phyloP scores from a whole-genome alignment of 2,888 invertebrate genomes.

The Tuta absoluta region DNA sequence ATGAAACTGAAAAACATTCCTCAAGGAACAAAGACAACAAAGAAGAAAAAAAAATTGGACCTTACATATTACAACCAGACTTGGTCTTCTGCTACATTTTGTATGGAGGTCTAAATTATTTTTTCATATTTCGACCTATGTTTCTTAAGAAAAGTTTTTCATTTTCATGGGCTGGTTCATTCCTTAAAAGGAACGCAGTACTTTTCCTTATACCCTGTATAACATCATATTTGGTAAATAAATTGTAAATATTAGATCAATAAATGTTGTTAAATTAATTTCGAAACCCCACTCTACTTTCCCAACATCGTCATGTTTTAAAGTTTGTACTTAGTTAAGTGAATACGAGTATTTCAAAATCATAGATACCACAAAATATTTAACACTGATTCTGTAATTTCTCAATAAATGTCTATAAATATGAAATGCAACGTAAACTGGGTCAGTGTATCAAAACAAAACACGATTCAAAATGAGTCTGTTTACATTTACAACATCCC shows the following conservation, averaged over 20 bases:
- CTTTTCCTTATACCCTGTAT: no score
- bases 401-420: not conserved
- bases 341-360: not conserved
- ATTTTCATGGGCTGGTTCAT: no score
- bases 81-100: no score
- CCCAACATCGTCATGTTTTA: not conserved
- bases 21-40: no score
- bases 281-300: not conserved
- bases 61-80: no score
- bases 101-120: no score
- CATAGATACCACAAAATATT: not conserved
- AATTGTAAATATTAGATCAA: not conserved
- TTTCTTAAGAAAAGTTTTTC: no score
- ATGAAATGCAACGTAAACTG: not conserved
- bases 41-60: no score
- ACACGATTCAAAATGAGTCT: conserved; percentile 1
- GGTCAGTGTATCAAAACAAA: not conserved
- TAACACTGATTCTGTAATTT: not conserved
- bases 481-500: not conserved
- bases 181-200: no score
- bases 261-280: not conserved
- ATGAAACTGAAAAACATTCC: no score
- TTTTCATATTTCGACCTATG: no score
- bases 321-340: no score
- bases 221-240: not conserved